Base-by-base conservation (phyloP, 2,113 vertebrate species). In the Crocuta crocuta region DNA sequence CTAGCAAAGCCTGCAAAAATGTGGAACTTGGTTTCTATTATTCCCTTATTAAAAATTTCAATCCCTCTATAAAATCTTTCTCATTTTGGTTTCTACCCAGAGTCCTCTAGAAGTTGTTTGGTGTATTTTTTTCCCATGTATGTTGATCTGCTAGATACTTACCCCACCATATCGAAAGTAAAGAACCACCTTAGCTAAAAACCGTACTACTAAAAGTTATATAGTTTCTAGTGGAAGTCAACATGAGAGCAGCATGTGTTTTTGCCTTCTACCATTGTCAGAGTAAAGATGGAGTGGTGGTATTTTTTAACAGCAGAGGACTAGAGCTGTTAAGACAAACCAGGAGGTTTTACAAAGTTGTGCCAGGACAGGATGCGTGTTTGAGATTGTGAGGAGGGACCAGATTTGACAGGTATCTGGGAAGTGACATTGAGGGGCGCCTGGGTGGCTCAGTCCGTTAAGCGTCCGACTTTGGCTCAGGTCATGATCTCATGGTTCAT, bases 321-420 rank as follows among this genome's bases (percentile, higher is more conserved):
- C 5, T 1, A 21, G 23, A 65, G 4, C 33, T 63, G 31, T 4
- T 1, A 43, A 96, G 45, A n/a, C 8, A 33, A 45, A n/a, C 5
- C 16, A 74, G 9, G 11, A 55, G 21, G 4, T 39, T 93, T 79
- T 58, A 50, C 2, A 50, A 16, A 50, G 35, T 11, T 24, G 4
- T 12, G 8, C 11, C 21, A 39, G 2, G 28, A 21, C 15, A n/a
- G 11, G 12, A 2, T 5, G 45, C 9, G 10, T 1, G 5, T 10
- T 94, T 50, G 88, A 28, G 28, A 70, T 11, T 10, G 43, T 50
- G 53, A 45, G 26, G 48, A 71, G 12, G 10, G 17, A 24, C 1
- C 4, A 26, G 48, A 43, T 63, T 19, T 50, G 39, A 61, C 86
- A 89, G 63, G 68, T 26, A 68, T 8, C 13, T 88, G 21, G 48